phyloP scores from a whole-genome alignment of 2,797 vertebrate genomes.

The Nyctalus aviator region DNA sequence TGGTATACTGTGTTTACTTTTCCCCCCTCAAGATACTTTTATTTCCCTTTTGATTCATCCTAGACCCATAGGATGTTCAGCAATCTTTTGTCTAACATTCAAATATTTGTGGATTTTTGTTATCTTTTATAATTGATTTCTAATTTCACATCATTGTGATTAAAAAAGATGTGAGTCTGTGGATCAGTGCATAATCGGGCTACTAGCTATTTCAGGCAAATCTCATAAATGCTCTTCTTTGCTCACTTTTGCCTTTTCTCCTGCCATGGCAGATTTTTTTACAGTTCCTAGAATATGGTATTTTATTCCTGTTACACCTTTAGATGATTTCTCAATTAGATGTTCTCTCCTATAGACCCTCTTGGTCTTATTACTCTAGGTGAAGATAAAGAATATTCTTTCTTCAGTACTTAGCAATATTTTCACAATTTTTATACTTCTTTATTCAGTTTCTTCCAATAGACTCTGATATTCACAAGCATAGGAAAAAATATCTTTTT shows the following conservation, averaged over 20 bases:
- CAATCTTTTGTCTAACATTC: background rate
- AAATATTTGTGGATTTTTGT: background rate
- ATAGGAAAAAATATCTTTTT: background rate
- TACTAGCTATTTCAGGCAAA: background rate
- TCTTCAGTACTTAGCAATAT: background rate
- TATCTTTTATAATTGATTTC: conserved; percentile 30
- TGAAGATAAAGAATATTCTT: background rate
- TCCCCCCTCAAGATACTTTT: background rate
- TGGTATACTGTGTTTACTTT: background rate
- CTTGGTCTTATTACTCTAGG: background rate
- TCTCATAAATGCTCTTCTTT: background rate
- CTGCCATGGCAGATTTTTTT: background rate
- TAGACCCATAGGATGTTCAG: background rate
- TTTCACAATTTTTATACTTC: background rate
- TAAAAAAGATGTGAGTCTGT: background rate
- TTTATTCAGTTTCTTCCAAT: background rate
- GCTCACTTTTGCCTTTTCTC: background rate
- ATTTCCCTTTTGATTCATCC: background rate
- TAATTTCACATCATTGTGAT: background rate
- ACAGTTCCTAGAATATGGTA: background rate
- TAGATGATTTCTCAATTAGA: background rate
- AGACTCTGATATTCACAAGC: background rate
- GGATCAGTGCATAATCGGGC: background rate
- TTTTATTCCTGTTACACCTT: background rate
- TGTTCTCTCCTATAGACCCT: background rate